Evolutionary conservation across 2,797 vertebrate species (phyloP).

Genomic region (Oreortyx pictus): DNA sequence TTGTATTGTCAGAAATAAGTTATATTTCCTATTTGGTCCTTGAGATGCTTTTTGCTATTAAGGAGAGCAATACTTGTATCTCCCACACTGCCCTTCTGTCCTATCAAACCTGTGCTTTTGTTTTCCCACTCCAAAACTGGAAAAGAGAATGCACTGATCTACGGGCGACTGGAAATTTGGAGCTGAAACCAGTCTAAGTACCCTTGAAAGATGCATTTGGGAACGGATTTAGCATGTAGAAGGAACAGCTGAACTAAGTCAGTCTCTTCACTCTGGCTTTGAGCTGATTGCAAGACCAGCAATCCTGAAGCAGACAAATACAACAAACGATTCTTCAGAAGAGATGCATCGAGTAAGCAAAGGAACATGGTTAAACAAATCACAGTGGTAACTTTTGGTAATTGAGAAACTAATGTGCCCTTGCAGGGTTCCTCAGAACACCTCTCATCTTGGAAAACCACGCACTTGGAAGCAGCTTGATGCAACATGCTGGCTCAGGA

Average conservation of each 20-base stretch:
- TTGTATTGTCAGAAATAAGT: neutral
- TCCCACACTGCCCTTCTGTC: neutral
- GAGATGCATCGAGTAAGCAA: neutral
- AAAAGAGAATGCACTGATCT: neutral
- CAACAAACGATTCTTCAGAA: neutral
- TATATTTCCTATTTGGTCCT: neutral
- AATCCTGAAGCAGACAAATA: neutral
- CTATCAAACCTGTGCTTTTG: neutral
- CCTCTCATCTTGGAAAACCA: fast-evolving
- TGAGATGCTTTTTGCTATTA: neutral
- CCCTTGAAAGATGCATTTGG: constrained; percentile 16
- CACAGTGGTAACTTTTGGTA: neutral
- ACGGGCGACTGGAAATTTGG: neutral
- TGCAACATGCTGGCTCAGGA: neutral
- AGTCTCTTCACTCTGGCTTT: neutral
- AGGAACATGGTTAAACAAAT: neutral
- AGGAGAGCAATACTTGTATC: neutral
- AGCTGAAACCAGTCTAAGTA: neutral
- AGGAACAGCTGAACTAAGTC: constrained; percentile 12
- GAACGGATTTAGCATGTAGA: constrained; percentile 21
- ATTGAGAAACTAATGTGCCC: neutral
- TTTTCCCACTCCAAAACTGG: neutral
- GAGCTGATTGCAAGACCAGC: neutral
- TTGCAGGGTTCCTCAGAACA: neutral
- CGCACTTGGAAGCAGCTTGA: fast-evolving